Evolutionary conservation across 2,113 vertebrate genomes (phyloP), one percentile per base, ranked within the genome.

Genomic region (Gymnorhina tibicen): DNA sequence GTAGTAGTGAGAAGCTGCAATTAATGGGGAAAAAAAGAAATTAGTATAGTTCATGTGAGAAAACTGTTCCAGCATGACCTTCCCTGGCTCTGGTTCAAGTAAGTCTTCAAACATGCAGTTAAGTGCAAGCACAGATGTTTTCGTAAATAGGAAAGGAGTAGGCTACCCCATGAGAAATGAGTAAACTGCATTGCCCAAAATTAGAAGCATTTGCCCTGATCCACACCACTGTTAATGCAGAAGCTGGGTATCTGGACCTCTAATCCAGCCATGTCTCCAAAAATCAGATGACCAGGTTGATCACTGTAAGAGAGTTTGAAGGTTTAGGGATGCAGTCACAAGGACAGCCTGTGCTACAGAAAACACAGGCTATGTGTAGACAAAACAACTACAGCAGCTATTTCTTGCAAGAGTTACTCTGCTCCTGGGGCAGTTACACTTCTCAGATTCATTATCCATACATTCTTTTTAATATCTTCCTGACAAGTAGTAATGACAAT

Each of bases 41-140:
- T 68, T 56, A 63, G n/a, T 13, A 63, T 13, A 55, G 77, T 63
- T 91, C 69, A 47, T 55, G 39, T 68, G 60, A 96, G 87, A 85
- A 93, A 87, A 66, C 20, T 10, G 15, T 91, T 93, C 44, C 64
- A 93, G 33, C 44, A 72, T 67, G 87, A 94, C 74, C 85, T 93
- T 85, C 62, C 56, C 59, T 93, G 94, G 88, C 88, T 94, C 50
- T 10, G 14, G 73, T 73, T 90, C 82, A 93, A 91, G 60, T 20
- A 63, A 85, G 26, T 73, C 91, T 85, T 89, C 67, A 83, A 94
- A 79, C 15, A 32, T 4, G 30, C 59, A 58, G 72, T 59, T 92
- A 93, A 87, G 50, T 73, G 69, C 70, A 88, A 91, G 53, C 70
- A 78, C 88, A 95, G 85, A 85, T 83, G 82, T 46, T 94, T 67